Evolutionary conservation across 2,888 invertebrate species (phyloP).

Genomic region (Andrena bucephala): DNA sequence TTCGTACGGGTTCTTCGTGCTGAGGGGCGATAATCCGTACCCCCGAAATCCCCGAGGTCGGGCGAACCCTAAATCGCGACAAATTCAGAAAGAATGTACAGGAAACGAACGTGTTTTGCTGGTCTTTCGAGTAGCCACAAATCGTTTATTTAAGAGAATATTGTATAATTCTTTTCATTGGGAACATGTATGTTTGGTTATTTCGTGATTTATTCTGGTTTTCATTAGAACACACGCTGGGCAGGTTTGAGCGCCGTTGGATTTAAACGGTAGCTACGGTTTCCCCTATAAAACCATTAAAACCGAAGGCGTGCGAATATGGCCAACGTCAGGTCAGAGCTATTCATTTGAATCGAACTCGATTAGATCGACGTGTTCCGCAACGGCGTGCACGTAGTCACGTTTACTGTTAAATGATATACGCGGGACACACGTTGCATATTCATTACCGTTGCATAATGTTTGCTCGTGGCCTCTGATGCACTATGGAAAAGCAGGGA

Average conservation of each 20-base stretch:
- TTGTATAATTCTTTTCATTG: too few species aligned
- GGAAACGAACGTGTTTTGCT: neutral
- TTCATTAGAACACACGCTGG: too few species aligned
- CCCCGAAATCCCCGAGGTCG: neutral
- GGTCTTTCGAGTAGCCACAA: neutral
- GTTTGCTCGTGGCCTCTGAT: neutral
- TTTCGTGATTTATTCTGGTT: too few species aligned
- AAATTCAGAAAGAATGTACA: neutral
- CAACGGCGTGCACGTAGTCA: neutral
- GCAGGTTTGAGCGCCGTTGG: neutral
- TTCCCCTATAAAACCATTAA: conserved; percentile 8
- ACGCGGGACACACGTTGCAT: conserved; percentile 8
- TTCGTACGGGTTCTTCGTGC: conserved; percentile 8
- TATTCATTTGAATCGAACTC: conserved; percentile 25
- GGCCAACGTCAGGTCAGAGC: conserved; percentile 14
- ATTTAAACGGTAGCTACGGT: neutral
- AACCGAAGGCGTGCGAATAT: neutral
- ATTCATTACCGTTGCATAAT: conserved; percentile 11
- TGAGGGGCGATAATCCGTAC: neutral
- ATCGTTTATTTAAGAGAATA: neutral
- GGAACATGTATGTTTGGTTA: too few species aligned
- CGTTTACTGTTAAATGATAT: conserved; percentile 19
- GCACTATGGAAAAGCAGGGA: neutral
- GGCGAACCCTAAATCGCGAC: neutral
- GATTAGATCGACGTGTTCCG: conserved; percentile 23